These are phyloP conservation scores for Plagiodera versicolora DNA, from an alignment of 2,888 invertebrate species.

Conservation along the genomic window DNA sequence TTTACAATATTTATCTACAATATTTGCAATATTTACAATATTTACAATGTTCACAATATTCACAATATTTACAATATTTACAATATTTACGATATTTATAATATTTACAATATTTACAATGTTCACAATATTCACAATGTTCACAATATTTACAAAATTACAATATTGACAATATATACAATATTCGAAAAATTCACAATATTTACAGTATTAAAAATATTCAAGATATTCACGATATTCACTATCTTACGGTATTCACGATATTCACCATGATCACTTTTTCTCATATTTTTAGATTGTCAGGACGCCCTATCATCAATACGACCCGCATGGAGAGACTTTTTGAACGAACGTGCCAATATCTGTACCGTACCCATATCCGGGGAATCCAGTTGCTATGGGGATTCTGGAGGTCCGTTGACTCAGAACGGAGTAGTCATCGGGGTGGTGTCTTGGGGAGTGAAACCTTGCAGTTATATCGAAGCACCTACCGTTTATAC, in stretches of 20 bases:
- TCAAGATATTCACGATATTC: background rate
- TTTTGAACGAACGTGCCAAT: slow-evolving; percentile 40
- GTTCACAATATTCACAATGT: background rate
- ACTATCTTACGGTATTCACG: background rate
- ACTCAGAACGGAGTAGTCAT: slow-evolving; percentile 46
- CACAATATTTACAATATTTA: no score
- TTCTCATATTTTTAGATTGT: background rate
- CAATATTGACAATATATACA: no score
- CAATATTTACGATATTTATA: no score
- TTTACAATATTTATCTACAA: no score
- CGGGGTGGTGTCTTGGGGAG: slow-evolving; percentile 62
- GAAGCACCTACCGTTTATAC: slow-evolving; percentile 61
- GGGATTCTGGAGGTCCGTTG: slow-evolving; percentile 61
- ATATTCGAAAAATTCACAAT: background rate
- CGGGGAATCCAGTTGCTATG: slow-evolving; percentile 60
- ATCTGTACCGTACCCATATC: slow-evolving; percentile 56
- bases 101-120: no score
- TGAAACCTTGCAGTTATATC: slow-evolving; percentile 57
- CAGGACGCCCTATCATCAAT: background rate
- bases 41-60: no score
- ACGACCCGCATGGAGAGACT: background rate
- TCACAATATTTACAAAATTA: background rate
- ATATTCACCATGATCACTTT: no score
- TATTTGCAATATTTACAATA: no score
- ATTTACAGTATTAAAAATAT: background rate